phyloP scores from a whole-genome alignment of 1,140 invertebrate genomes.

The Bradynema listronoti region DNA sequence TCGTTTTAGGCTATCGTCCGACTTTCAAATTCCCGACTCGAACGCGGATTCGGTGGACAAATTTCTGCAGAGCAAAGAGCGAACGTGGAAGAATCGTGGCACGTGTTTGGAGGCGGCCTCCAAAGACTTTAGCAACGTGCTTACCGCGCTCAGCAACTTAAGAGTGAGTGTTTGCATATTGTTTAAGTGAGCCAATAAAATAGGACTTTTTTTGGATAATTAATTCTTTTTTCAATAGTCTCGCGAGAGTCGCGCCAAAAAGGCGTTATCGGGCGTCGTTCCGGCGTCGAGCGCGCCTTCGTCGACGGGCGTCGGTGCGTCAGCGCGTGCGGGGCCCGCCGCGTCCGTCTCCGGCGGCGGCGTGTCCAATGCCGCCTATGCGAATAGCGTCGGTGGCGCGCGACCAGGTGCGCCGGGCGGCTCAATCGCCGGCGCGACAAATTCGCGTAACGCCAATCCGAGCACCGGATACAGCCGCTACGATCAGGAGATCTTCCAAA shows the following conservation, averaged over 20 bases:
- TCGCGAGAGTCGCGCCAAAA: conserved; percentile 5
- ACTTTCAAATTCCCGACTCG: conserved; percentile 16
- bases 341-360: too few species aligned
- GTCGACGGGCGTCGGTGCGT: too few species aligned
- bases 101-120: conserved; percentile 32
- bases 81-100: conserved; percentile 23
- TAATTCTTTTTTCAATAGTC: neutral
- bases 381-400: too few species aligned
- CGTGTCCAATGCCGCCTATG: too few species aligned
- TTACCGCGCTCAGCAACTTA: conserved; percentile 22
- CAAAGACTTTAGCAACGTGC: conserved; percentile 22
- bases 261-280: too few species aligned
- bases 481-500: conserved; percentile 51
- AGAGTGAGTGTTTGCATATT: conserved; percentile 12
- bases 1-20: conserved; percentile 2
- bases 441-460: conserved; percentile 6
- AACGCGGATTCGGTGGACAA: conserved; percentile 27
- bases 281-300: too few species aligned
- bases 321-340: too few species aligned
- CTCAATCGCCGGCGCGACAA: conserved; percentile 1
- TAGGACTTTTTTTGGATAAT: neutral
- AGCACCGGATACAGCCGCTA: conserved; percentile 42
- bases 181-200: neutral
- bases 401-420: neutral
- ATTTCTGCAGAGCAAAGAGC: conserved; percentile 30